These are phyloP conservation scores for Caenorhabditis sp. DNA, from an alignment of 2,888 invertebrate species.

Conservation along the genomic window DNA sequence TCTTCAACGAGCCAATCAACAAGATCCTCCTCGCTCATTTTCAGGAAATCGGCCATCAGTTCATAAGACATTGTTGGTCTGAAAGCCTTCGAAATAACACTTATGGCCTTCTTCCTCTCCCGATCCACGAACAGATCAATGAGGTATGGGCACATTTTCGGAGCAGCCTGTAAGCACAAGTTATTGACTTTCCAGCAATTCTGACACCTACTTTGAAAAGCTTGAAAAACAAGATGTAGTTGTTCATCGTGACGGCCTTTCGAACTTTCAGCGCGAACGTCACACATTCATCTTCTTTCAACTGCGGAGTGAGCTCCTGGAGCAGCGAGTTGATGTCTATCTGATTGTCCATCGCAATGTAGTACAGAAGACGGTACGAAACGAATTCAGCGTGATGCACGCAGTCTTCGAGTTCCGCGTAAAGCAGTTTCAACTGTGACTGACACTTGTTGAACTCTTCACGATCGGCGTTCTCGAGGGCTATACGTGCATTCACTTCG, in stretches of 20 bases:
- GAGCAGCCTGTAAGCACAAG: constrained; percentile 85
- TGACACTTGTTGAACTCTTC: constrained; percentile 98
- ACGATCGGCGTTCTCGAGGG: constrained; percentile 95
- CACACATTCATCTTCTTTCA: constrained; percentile 77
- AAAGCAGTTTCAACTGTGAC: constrained; percentile 95
- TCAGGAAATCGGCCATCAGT: constrained; percentile 90
- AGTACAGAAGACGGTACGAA: constrained; percentile 95
- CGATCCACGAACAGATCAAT: constrained; percentile 98
- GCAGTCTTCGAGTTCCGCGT: constrained; percentile 80
- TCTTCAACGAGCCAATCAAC: constrained; percentile 88
- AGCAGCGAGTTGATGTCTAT: constrained; percentile 95
- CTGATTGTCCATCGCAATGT: constrained; percentile 96
- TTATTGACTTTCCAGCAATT: no score
- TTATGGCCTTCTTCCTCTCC: constrained; percentile 92
- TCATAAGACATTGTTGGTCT: constrained; percentile 91
- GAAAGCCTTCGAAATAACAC: constrained; percentile 94
- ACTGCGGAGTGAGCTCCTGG: constrained; percentile 81
- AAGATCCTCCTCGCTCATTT: constrained; percentile 88
- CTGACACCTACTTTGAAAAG: constrained; percentile 85
- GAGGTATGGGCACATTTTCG: constrained; percentile 94
- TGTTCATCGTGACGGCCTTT: constrained; percentile 93
- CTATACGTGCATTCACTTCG: constrained; percentile 97
- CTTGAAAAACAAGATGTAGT: constrained; percentile 93
- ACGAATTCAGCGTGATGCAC: constrained; percentile 91
- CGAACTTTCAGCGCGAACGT: constrained; percentile 87